These are phyloP conservation scores for Noctua fimbriata DNA, from an alignment of 2,888 invertebrate genomes.

Conservation along the genomic window DNA sequence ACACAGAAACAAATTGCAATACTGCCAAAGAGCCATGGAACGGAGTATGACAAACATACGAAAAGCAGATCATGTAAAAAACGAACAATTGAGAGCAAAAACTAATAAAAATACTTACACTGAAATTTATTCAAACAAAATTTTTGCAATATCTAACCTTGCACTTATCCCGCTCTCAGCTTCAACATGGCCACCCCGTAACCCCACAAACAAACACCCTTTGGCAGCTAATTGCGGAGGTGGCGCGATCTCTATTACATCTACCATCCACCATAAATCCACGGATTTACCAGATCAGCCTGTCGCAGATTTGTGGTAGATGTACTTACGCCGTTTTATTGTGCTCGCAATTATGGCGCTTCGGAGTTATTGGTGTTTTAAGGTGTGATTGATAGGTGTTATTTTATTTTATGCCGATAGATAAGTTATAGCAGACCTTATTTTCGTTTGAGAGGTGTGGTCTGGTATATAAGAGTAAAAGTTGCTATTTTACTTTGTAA, in stretches of 20 bases:
- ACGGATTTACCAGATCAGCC: conserved; percentile 69
- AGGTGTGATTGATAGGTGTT: neutral
- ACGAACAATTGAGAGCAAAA: too few species aligned
- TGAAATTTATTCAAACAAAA: neutral
- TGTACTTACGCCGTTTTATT: conserved; percentile 33
- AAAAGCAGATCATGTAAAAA: too few species aligned
- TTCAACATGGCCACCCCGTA: conserved; percentile 61
- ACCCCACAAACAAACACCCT: conserved; percentile 84
- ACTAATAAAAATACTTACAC: neutral
- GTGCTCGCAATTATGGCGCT: conserved; percentile 20
- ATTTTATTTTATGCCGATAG: neutral
- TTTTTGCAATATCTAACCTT: neutral
- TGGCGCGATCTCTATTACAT: conserved; percentile 79
- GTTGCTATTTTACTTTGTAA: neutral
- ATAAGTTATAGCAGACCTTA: neutral
- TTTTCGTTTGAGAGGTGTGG: neutral
- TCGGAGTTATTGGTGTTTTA: conserved; percentile 35
- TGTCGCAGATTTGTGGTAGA: conserved; percentile 62
- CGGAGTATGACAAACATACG: too few species aligned
- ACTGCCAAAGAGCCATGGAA: too few species aligned
- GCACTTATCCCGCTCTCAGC: conserved; percentile 10
- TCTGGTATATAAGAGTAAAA: neutral
- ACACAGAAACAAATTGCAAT: too few species aligned
- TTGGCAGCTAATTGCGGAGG: conserved; percentile 86
- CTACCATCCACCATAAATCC: conserved; percentile 75